Conservation (phyloP, 2,888 invertebrate genomes). For the Caenorhabditis sp. region DNA sequence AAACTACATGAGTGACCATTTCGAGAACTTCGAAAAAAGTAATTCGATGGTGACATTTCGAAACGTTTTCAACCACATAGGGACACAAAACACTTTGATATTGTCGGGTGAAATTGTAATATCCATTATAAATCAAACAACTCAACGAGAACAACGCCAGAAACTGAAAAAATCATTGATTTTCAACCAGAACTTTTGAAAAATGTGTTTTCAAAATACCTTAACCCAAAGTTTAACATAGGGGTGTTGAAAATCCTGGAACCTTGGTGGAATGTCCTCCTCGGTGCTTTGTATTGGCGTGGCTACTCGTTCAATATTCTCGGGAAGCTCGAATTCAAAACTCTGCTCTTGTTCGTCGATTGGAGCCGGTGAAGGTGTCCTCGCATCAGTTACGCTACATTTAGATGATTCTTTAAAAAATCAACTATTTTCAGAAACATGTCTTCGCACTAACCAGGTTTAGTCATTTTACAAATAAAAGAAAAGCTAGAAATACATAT, state of each 20-base stretch:
- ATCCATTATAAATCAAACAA: not conserved
- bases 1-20: not conserved
- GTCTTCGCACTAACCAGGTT: not conserved
- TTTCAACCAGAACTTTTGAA: too few species aligned
- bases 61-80: not conserved
- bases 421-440: too few species aligned
- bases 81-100: not conserved
- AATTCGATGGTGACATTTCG: too few species aligned
- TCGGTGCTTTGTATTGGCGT: not conserved
- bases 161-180: not conserved
- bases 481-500: not conserved
- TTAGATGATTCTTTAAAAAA: not conserved
- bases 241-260: slow-evolving; percentile 21
- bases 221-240: slow-evolving; percentile 23
- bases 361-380: slow-evolving; percentile 4
- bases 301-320: slow-evolving; percentile 4
- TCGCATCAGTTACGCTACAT: not conserved
- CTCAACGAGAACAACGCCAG: not conserved
- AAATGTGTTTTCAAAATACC: slow-evolving; percentile 8
- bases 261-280: slow-evolving; percentile 8
- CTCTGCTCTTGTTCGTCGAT: not conserved
- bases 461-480: not conserved
- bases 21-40: not conserved
- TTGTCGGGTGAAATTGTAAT: not conserved
- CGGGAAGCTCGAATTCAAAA: slow-evolving; percentile 19